Evolutionary conservation across 2,797 vertebrate species (phyloP).

Genomic region (Acridotheres tristis): DNA sequence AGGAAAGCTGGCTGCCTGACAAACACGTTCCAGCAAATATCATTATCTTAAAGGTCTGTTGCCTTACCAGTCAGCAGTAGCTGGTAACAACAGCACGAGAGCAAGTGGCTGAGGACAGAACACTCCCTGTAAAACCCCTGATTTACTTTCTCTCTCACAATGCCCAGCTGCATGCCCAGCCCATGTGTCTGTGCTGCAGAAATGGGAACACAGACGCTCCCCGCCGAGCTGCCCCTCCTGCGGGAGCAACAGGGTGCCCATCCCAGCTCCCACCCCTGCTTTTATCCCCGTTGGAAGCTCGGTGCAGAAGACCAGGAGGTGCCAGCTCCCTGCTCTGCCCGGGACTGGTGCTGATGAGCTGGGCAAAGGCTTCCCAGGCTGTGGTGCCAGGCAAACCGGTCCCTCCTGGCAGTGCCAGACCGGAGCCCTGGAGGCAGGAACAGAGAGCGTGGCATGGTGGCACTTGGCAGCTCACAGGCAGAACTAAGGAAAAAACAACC

Average conservation of each 20-base stretch:
- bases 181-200: background rate
- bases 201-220: background rate
- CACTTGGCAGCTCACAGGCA: background rate
- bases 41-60: conserved; percentile 45
- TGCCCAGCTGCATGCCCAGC: background rate
- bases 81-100: background rate
- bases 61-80: conserved; percentile 26
- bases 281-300: background rate
- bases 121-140: background rate
- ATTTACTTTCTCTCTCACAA: background rate
- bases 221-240: background rate
- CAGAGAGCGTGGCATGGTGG: background rate
- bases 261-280: accelerated
- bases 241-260: accelerated
- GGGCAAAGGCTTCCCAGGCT: background rate
- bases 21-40: conserved; percentile 46
- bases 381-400: background rate
- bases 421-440: background rate
- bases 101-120: background rate
- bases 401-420: background rate
- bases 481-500: background rate
- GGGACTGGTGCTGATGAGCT: background rate
- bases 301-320: background rate
- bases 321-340: background rate
- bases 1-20: conserved; percentile 57